Base-by-base conservation (phyloP, 2,888 invertebrate genomes). In the Hyppa rectilinea region DNA sequence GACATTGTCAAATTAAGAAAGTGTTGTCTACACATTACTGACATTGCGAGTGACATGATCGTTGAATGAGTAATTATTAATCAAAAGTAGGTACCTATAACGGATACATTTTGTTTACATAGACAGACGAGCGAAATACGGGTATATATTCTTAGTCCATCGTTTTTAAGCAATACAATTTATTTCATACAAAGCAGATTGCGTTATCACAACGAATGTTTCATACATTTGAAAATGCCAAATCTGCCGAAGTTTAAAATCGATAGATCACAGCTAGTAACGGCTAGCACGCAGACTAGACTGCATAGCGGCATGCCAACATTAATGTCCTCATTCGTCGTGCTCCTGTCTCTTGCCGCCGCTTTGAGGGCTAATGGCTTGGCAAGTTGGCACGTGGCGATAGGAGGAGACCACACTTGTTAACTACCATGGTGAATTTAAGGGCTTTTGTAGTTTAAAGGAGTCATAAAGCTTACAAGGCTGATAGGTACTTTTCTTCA, bases 1-100 rank as follows among this genome's bases (percentile, higher is more conserved):
- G 43, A 52, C 71, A 60, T n/a, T 62, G 65, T 77, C 65, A 49
- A 73, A 79, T 55, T 58, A 61, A 62, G 56, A 76, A 72, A 65
- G 45, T 55, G 49, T 59, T 73, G 73, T 12, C 20, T 43, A 17
- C 34, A 23, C n/a, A 10, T 40, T 26, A 2, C 14, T 59, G 10
- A 40, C n/a, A 34, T n/a, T 2, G 38, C 38, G 10, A 58, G 20
- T 45, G 50, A 45, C 29, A 14, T 49, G 29, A 23, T 29, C 5
- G n/a, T 67, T 34, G 34, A 23, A n/a, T 45, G 9, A 23, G 43
- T 43, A 4, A 29, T 29, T 1, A 23, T 52, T 43, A 4, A 29
- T 29, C 2, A 20, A n/a, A 66, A 66, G 23, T 20, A 26, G n/a
- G n/a, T n/a, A n/a, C n/a, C n/a, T n/a, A n/a, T n/a, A n/a, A n/a